Base-by-base conservation (phyloP, 2,888 invertebrate genomes). In the Epirrita christyi region DNA sequence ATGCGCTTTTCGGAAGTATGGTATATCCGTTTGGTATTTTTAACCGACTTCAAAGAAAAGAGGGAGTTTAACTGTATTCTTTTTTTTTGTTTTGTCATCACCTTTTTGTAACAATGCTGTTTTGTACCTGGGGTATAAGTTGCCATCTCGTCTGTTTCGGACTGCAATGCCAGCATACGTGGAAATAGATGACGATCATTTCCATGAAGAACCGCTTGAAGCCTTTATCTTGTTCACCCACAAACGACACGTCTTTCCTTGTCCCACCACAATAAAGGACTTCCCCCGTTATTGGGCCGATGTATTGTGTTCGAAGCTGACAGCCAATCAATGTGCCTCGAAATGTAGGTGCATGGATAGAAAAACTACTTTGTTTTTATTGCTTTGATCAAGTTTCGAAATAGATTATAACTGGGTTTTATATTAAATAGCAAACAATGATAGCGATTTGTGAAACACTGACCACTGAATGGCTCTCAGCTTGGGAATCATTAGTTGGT, bases 261-360 rank as follows among this genome's bases (percentile, higher is more conserved):
- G 68, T 74, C 66, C 61, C 68, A 67, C 67, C 63, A 74, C 76
- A 76, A 73, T 73, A 74, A 67, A 75, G 64, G 63, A 71, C 68
- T 70, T 70, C 64, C 58, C 54, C 65, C 72, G 76, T 76, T 75
- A 75, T 76, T 71, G 76, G 66, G 65, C 51, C 64, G 61, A 57
- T 70, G 66, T 68, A 66, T 70, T 75, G 74, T 74, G 72, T 73
- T 72, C 36, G 57, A 71, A 65, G 61, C 70, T 78, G 78, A 74
- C 81, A 78, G 71, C 74, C 81, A 81, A 80, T 81, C 80, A 81
- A 74, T 72, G 76, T 70, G 54, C 59, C 61, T 62, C 63, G 64
- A 76, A 79, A 76, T 76, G 72, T 73, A 66, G 67, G 59, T 56
- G 62, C 62, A 44, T 38, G 53, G 66, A 72, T 67, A 68, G 61